These are phyloP conservation scores for Hyperoplus lanceolatus DNA, from an alignment of 2,797 vertebrate species.

Conservation along the genomic window DNA sequence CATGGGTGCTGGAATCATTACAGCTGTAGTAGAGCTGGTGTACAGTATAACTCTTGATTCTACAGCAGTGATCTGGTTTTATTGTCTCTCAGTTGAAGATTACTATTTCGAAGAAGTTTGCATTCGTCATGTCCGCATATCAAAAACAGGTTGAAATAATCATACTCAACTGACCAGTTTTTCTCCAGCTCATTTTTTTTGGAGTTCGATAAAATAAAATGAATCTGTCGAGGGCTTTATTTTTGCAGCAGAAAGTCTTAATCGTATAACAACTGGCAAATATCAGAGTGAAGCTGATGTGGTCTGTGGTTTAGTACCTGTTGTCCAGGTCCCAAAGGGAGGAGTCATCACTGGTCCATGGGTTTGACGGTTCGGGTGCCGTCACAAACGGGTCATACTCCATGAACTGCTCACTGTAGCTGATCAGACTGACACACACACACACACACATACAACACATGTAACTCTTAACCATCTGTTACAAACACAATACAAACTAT, in stretches of 20 bases:
- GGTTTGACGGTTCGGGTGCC: constrained; percentile 93
- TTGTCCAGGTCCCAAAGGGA: constrained; percentile 94
- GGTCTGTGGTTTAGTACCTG: constrained; percentile 84
- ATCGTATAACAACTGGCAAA: neutral
- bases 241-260: neutral
- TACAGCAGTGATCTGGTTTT: neutral
- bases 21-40: neutral
- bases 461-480: no score
- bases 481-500: constrained; percentile 17
- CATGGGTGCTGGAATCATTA: neutral
- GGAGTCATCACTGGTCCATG: constrained; percentile 95
- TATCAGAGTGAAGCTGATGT: neutral
- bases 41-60: neutral
- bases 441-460: constrained; percentile 20
- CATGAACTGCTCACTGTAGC: constrained; percentile 95
- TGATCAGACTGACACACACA: constrained; percentile 89
- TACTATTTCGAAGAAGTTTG: neutral
- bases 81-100: neutral
- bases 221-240: no score
- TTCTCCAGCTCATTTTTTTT: neutral
- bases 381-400: constrained; percentile 96
- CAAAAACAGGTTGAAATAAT: neutral
- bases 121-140: no score
- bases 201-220: neutral
- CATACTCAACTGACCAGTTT: neutral